Evolutionary conservation across 2,797 vertebrate genomes (phyloP).

Genomic region (Dipus sagitta): DNA sequence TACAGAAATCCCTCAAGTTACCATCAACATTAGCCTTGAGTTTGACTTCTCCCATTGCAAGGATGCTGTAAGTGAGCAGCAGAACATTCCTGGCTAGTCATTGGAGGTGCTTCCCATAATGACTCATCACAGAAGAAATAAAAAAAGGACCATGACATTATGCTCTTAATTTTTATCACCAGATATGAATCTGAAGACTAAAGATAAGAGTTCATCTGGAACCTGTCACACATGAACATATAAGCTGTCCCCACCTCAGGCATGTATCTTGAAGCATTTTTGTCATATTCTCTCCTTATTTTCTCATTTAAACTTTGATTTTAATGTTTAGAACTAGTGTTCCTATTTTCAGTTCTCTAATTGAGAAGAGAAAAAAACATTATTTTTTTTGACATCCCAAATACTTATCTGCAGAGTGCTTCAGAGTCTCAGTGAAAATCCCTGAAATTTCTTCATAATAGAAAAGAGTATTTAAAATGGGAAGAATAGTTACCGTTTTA

Average conservation of each 20-base stretch:
- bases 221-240: conserved; percentile 66
- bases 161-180: conserved; percentile 40
- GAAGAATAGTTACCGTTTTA: background rate
- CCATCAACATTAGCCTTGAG: background rate
- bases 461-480: background rate
- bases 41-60: background rate
- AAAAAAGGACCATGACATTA: background rate
- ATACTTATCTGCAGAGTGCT: background rate
- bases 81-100: fast-evolving
- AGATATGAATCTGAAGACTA: conserved; percentile 89
- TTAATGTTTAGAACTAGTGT: conserved; percentile 59
- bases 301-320: conserved; percentile 67
- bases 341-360: conserved; percentile 69
- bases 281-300: conserved; percentile 16
- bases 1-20: background rate
- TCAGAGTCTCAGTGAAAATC: background rate
- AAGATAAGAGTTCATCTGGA: conserved; percentile 50
- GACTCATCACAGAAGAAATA: background rate
- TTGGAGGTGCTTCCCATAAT: background rate
- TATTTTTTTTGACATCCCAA: background rate
- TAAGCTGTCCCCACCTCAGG: conserved; percentile 36
- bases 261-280: conserved; percentile 52
- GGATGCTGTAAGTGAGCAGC: background rate
- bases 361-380: conserved; percentile 8
- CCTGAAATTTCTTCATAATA: background rate